phyloP scores from a whole-genome alignment of 1,140 invertebrate species.

The Trigoniulus corallinus region DNA sequence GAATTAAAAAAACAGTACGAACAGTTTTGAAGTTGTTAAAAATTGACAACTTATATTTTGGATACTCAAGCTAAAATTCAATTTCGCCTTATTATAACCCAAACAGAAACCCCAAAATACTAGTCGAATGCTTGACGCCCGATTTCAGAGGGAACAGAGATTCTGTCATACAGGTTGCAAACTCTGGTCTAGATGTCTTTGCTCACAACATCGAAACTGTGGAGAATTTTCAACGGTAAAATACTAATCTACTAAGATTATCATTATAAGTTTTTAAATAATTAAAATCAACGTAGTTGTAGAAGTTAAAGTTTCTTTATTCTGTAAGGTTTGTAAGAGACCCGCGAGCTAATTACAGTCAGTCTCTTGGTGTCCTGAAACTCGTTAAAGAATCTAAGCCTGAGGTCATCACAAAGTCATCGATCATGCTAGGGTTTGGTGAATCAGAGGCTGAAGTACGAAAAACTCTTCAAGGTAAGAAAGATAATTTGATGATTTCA shows the following conservation, averaged over 20 bases:
- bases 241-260: slow-evolving; percentile 1
- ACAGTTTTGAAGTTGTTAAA: slow-evolving; percentile 3
- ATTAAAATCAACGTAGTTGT: neutral
- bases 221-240: slow-evolving; percentile 44
- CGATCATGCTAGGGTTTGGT: slow-evolving; percentile 94
- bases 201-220: slow-evolving; percentile 94
- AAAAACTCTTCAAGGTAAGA: slow-evolving; percentile 57
- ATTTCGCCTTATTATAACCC: neutral
- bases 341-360: slow-evolving; percentile 57
- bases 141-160: slow-evolving; percentile 78
- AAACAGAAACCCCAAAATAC: slow-evolving; percentile 55
- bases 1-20: slow-evolving; percentile 33
- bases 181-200: slow-evolving; percentile 78
- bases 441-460: slow-evolving; percentile 82
- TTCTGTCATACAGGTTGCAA: slow-evolving; percentile 56
- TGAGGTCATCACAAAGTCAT: slow-evolving; percentile 86
- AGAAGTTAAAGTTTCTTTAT: neutral
- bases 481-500: neutral
- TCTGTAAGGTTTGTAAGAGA: slow-evolving; percentile 67
- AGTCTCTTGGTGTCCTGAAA: slow-evolving; percentile 66
- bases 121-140: slow-evolving; percentile 93
- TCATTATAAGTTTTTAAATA: too few species aligned
- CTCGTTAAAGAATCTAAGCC: slow-evolving; percentile 63
- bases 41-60: too few species aligned
- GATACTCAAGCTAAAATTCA: too few species aligned